Evolutionary conservation across 2,113 vertebrate species (phyloP), one percentile per base, ranked within the genome.

Genomic region (Pluvialis apricaria): DNA sequence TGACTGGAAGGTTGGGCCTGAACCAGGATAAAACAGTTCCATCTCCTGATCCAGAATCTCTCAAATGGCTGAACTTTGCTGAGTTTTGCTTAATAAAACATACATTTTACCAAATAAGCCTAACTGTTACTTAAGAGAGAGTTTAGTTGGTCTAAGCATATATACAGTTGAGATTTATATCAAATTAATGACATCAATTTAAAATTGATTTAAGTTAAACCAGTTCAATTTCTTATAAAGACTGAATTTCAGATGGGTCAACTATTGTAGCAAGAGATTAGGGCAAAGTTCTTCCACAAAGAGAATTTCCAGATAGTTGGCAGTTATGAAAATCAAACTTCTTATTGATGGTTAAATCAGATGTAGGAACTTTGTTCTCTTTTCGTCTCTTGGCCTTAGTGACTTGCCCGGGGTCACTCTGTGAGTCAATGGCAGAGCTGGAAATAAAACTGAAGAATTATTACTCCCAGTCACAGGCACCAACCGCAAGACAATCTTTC

Each of bases 391-490:
- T 78, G 22, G 5, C 52, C 65, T 69, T 45, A 69, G 77, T 85
- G 77, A 62, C 73, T 94, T 86, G 69, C 45, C 22, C 7, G 26
- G 70, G 73, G 83, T 97, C 88, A 82, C 64, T 90, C 26, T 68
- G 51, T 26, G 68, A 90, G 60, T 91, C 77, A 75, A 8, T 76
- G 73, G 40, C 61, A 94, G 70, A 91, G 66, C n/a, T 95, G 78
- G 90, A 97, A 94, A 85, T 84, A 94, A 92, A 93, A 84, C 73
- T 26, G 13, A 94, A 95, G 91, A 94, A 54, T 97, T 97, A 95
- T 94, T 79, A 32, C 86, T 95, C 72, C 69, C 87, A 80, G 85
- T 77, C 82, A 83, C 42, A 92, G 82, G 44, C 92, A 82, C 90
- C 92, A 93, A 92, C 65, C 72, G 49, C 51, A 62, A 83, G 92